phyloP scores from a whole-genome alignment of 2,113 vertebrate species.

The Origma solitaria region DNA sequence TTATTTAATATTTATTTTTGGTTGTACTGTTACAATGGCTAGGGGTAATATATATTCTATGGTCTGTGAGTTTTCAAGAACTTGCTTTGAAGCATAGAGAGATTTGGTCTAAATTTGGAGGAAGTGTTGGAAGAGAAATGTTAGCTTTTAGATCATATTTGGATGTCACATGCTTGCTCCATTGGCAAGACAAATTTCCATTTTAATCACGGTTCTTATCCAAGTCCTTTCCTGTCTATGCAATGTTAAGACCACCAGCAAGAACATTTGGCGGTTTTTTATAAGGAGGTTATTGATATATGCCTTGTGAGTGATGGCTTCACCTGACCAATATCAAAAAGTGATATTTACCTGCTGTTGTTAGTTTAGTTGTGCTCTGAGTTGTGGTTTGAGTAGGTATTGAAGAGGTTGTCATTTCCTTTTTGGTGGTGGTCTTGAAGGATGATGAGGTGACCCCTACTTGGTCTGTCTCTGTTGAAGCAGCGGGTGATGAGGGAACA shows the following conservation, averaged over 20 bases:
- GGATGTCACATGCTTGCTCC: background rate
- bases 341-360: conserved; percentile 22
- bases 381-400: background rate
- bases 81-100: background rate
- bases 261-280: background rate
- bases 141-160: background rate
- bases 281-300: background rate
- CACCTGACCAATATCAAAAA: background rate
- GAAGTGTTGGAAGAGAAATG: background rate
- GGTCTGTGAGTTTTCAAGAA: background rate
- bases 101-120: background rate
- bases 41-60: background rate
- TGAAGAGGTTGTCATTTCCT: background rate
- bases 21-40: background rate
- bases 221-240: background rate
- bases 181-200: background rate
- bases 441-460: background rate
- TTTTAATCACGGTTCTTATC: background rate
- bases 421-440: background rate
- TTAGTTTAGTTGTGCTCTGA: background rate
- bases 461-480: background rate
- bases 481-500: background rate
- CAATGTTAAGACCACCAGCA: background rate
- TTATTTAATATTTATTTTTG: background rate
- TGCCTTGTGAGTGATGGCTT: background rate